These are phyloP conservation scores for Smittia sp. DNA, from an alignment of 2,888 invertebrate species.

Conservation along the genomic window DNA sequence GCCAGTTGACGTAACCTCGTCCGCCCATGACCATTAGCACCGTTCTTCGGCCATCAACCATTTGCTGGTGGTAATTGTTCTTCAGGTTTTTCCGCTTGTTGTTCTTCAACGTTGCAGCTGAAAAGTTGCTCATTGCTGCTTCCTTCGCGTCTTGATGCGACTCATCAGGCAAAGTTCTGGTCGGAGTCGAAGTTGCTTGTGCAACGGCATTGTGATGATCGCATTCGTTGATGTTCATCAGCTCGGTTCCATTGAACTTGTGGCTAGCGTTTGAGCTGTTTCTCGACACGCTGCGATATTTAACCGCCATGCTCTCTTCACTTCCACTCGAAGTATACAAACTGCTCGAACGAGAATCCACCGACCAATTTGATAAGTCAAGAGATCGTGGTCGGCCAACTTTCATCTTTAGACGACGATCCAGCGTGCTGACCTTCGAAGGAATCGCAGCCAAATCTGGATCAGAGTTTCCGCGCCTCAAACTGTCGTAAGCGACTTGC, in stretches of 20 bases:
- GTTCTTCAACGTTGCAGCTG: conserved; percentile 48
- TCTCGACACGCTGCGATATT: conserved; percentile 66
- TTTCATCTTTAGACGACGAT: conserved; percentile 76
- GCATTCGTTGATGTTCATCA: conserved; percentile 56
- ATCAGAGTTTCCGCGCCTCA: conserved; percentile 66
- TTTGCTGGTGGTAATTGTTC: conserved; percentile 55
- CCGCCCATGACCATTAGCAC: conserved; percentile 85
- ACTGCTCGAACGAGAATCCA: conserved; percentile 78
- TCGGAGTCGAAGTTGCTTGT: conserved; percentile 48
- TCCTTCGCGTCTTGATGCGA: conserved; percentile 44
- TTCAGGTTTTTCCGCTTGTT: conserved; percentile 48
- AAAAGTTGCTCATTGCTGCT: neutral
- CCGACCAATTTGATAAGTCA: conserved; percentile 84
- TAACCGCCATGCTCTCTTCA: conserved; percentile 75
- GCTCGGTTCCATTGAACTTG: conserved; percentile 54
- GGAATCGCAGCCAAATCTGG: conserved; percentile 82
- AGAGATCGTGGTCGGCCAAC: conserved; percentile 69
- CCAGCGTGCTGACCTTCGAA: conserved; percentile 76
- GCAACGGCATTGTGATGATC: conserved; percentile 42
- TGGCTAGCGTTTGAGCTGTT: conserved; percentile 71
- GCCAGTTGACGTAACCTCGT: conserved; percentile 82
- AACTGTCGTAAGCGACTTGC: conserved; percentile 63
- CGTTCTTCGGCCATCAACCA: conserved; percentile 63
- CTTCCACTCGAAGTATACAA: conserved; percentile 82
- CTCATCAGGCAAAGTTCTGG: conserved; percentile 45